Base-by-base conservation (phyloP, 1,140 invertebrate species). In the Belonocnema kinseyi region DNA sequence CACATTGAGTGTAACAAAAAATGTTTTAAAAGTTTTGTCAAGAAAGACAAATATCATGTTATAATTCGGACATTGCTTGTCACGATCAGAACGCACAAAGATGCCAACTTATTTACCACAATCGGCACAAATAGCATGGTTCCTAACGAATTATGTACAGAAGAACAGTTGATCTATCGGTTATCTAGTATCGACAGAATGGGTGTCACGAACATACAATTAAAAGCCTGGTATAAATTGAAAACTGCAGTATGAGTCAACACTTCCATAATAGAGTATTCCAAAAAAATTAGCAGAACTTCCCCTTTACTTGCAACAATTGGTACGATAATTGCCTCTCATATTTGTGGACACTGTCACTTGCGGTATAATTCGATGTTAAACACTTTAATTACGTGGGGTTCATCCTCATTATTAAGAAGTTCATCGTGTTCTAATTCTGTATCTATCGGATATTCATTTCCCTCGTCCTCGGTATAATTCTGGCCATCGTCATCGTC, bases 1-100 rank as follows among this genome's bases (percentile, higher is more conserved):
- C 16, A 46, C 16, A 72, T 80, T 50, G 26, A 80, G 66, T 51
- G 40, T 80, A 10, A 50, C 50, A 74, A 77, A 76, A 74, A 76
- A 79, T 46, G 73, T 51, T 40, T 26, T 8, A 54, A 51, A 70
- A 40, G 33, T 71, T n/a, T 53, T 53, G 74, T 70, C 50, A 50
- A 72, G 74, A 17, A 77, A 40, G 61, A 40, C 17, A 72, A 80
- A 40, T 72, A n/a, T 26, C 50, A 16, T n/a, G 16, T 72, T 16
- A 72, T 73, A 77, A 19, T 11, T 10, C 0, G 14, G 13, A 19
- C 77, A 74, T 51, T 50, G 14, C 4, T 52, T 54, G 50, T n/a
- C 70, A 50, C 54, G 19, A 54, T 74, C 8, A 14, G 66, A 10
- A 33, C 56, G n/a, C n/a, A 71, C 52, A 75, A 72, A 75, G 26